Evolutionary conservation across 2,113 vertebrate species (phyloP).

Genomic region (Perca schrenkii): DNA sequence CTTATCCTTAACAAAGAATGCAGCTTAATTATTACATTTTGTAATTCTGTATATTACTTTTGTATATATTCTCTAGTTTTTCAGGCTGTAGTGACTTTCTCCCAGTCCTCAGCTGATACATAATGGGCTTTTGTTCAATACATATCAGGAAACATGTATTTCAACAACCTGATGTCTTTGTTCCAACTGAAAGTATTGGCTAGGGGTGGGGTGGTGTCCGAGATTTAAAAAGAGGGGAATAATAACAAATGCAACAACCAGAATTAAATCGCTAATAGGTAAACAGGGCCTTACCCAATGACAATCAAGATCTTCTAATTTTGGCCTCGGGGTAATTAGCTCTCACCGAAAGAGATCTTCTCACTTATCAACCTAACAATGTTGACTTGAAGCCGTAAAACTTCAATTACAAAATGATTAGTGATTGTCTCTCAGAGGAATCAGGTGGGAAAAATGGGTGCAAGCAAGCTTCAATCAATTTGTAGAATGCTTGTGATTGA

Average conservation of each 20-base stretch:
- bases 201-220: not conserved
- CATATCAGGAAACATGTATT: not conserved
- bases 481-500: conserved; percentile 10
- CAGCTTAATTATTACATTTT: not conserved
- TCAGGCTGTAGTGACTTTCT: not conserved
- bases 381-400: conserved; percentile 41
- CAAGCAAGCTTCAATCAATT: conserved; percentile 29
- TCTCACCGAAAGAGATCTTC: conserved; percentile 45
- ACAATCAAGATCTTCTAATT: conserved; percentile 61
- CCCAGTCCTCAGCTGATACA: not conserved
- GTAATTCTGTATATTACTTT: not conserved
- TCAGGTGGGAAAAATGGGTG: conserved; percentile 12
- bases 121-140: not conserved
- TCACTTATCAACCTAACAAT: conserved; percentile 61
- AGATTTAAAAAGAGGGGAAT: conserved; percentile 18
- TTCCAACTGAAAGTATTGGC: not conserved
- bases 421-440: conserved; percentile 7
- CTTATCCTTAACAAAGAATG: not conserved
- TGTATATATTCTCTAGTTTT: too few species aligned
- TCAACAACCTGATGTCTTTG: not conserved
- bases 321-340: conserved; percentile 50
- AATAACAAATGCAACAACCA: conserved; percentile 9
- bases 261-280: conserved; percentile 31
- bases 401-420: conserved; percentile 58
- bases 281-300: conserved; percentile 16